Percentiles rank a stretch among this genome's conserved stretches.
Evolutionary conservation across 37 sponge, comb jelly and placozoan species (phyloP).

Genomic region (Hexactinellida sp.): DNA sequence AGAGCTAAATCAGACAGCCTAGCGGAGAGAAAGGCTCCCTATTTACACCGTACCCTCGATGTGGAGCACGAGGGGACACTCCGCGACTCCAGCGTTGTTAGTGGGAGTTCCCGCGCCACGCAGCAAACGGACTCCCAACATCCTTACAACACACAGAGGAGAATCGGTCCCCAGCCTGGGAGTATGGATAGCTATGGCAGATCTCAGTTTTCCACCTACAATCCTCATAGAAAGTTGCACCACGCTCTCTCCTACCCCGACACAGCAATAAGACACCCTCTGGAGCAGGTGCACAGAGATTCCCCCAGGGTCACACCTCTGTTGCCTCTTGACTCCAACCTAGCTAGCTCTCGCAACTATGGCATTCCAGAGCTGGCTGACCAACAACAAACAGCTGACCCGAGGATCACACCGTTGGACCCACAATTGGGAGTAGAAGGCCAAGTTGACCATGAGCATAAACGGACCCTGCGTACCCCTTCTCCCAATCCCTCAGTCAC

Average conservation of each 20-base stretch:
- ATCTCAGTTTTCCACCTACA: neutral
- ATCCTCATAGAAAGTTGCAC: neutral
- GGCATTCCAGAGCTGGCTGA: too few species aligned
- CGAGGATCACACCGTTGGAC: neutral
- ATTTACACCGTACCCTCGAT: neutral
- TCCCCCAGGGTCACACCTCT: neutral
- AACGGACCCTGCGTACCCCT: neutral
- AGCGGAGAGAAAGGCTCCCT: neutral
- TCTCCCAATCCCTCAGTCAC: neutral
- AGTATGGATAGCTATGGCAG: neutral
- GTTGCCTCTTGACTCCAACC: neutral
- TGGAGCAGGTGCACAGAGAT: conserved; percentile 4
- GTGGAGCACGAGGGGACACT: neutral
- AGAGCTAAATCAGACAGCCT: neutral
- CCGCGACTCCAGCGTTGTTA: neutral
- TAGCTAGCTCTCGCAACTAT: neutral
- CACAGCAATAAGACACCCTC: neutral
- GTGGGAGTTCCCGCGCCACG: neutral
- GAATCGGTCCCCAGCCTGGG: neutral
- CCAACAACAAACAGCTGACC: neutral
- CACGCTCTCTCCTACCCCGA: neutral
- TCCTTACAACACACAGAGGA: neutral
- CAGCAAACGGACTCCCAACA: neutral
- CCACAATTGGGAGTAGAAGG: neutral
- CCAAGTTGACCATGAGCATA: neutral